phyloP scores from a whole-genome alignment of 2,888 invertebrate species.

The Mythimna impura region DNA sequence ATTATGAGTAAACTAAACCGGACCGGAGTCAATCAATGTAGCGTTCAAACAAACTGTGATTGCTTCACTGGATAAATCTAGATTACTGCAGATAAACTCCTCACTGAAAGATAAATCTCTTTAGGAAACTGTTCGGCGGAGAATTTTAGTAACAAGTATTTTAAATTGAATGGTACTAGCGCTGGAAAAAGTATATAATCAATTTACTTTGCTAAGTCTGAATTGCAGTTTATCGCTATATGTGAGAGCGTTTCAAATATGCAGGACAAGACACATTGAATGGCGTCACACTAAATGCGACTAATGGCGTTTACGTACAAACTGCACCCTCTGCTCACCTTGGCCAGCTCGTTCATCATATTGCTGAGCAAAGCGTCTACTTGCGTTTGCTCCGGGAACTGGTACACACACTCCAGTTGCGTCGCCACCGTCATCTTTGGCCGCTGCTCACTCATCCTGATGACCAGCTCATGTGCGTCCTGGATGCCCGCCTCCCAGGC shows the following conservation, averaged over 20 bases:
- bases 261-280: background rate
- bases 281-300: too few species aligned
- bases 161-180: slow-evolving; percentile 24
- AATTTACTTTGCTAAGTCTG: background rate
- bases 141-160: slow-evolving; percentile 35
- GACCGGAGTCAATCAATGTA: slow-evolving; percentile 31
- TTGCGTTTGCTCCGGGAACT: slow-evolving; percentile 70
- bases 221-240: background rate
- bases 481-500: background rate
- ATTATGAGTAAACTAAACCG: slow-evolving; percentile 19
- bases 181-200: slow-evolving; percentile 4
- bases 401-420: slow-evolving; percentile 69
- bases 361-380: slow-evolving; percentile 72
- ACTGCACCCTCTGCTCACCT: slow-evolving; percentile 60
- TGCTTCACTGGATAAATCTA: slow-evolving; percentile 45
- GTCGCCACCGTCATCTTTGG: slow-evolving; percentile 52
- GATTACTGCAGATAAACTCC: slow-evolving; percentile 33
- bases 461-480: background rate
- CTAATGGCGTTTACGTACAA: background rate
- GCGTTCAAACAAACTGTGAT: slow-evolving; percentile 48
- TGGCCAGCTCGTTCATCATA: slow-evolving; percentile 77
- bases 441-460: slow-evolving; percentile 9
- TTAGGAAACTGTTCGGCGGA: slow-evolving; percentile 16
- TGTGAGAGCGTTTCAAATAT: background rate
- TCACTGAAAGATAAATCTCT: slow-evolving; percentile 35